phyloP scores from a whole-genome alignment of 1,140 invertebrate genomes.

The Drosophila elegans region DNA sequence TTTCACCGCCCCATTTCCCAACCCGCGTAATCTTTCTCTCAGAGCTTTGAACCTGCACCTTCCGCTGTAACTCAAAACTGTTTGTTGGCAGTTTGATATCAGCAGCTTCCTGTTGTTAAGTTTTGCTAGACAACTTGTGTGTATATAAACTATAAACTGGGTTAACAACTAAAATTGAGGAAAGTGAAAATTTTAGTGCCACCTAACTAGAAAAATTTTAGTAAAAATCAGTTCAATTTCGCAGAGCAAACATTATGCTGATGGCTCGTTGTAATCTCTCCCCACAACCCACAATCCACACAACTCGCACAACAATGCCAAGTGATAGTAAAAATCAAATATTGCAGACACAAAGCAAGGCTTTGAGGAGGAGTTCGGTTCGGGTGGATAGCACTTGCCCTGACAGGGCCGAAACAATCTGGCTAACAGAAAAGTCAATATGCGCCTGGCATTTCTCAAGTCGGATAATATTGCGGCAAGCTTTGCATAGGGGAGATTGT shows the following conservation, averaged over 20 bases:
- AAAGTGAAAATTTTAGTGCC: conserved; percentile 58
- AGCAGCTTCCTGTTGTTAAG: conserved; percentile 79
- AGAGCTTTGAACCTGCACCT: conserved; percentile 67
- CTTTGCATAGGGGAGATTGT: conserved; percentile 28
- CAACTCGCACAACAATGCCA: conserved; percentile 57
- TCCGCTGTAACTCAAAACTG: conserved; percentile 75
- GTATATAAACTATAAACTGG: conserved; percentile 17
- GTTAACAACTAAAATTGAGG: conserved; percentile 40
- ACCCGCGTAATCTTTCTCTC: conserved; percentile 7
- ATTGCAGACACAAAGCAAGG: conserved; percentile 50
- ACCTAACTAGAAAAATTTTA: conserved; percentile 38
- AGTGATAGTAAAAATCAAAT: conserved; percentile 77
- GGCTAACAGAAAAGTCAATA: conserved; percentile 45
- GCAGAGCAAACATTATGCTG: conserved; percentile 46
- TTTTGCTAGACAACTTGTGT: conserved; percentile 49
- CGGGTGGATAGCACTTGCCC: not conserved
- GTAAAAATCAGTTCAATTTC: conserved; percentile 66
- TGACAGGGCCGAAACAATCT: conserved; percentile 40
- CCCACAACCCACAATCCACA: conserved; percentile 5
- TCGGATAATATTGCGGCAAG: conserved; percentile 33
- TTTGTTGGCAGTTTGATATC: conserved; percentile 72
- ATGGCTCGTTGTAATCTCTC: conserved; percentile 54
- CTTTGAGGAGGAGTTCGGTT: not conserved
- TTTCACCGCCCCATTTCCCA: not conserved
- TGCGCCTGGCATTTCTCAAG: conserved; percentile 43